Evolutionary conservation across 1,140 invertebrate species (phyloP), one percentile per base, ranked within the genome.

Genomic region (Meteorus sp.): DNA sequence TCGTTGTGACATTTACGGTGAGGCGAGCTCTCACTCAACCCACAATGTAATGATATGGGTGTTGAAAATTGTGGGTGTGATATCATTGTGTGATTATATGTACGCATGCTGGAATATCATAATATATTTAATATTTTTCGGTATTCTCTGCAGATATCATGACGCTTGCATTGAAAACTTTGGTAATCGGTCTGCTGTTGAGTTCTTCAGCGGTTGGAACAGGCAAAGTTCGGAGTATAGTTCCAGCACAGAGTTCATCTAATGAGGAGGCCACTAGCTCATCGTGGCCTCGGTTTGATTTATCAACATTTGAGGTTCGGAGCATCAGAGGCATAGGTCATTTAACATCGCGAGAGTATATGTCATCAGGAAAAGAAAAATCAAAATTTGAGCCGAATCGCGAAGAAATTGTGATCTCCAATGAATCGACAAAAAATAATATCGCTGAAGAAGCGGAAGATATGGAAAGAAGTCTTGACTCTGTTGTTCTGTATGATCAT

Each of bases 211-310:
- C 68, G 35, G 59, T 45, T n/a, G 75, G 73, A 11, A 41, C 72
- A 6, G 72, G 72, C 0, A 66, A 68, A 31, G 66, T 68, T 9
- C 77, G 75, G 75, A 71, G 73, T n/a, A 56, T 75, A 9, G 66
- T 71, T 0, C 60, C 66, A 3, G 54, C 64, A n/a, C n/a, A n/a
- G 3, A 37, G 35, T n/a, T 3, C 35, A 39, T 4, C 66, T 4
- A 66, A 59, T 19, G 59, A 68, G 3, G 50, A 67, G 5, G 59
- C 61, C 1, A 64, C 64, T 20, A 31, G 59, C 48, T 56, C 72
- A 7, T 62, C 66, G 1, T 74, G 69, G 66, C 67, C 73, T 1
- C 67, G 69, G 20, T 31, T 65, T 13, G 70, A 74, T 11, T 45
- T 68, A 13, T 69, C 73, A 1, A 64, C 72, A 0, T 74, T 79